Base-by-base conservation (phyloP, 2,797 vertebrate genomes). In the Urocyon cinereoargenteus region DNA sequence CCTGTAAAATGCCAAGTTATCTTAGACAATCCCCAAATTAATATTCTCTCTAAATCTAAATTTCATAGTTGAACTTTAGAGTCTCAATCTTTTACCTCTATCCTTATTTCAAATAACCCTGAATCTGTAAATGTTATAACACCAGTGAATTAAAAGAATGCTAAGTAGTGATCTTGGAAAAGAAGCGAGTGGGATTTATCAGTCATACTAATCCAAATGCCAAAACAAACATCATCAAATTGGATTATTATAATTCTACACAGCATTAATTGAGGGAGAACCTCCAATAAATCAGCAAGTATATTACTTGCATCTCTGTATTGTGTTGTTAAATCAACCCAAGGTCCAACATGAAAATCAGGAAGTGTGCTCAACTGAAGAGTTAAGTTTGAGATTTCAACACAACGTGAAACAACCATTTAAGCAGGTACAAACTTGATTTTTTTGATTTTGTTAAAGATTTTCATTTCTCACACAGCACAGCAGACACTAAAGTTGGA, bases 401-500 rank as follows among this genome's bases (percentile, higher is more conserved):
- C 24, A 28, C 86, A 70, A 62, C 31, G 13, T 31, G 21, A 92
- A 95, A 68, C 2, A 79, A 15, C 15, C 28, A 16, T 36, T 79
- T 59, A 75, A 89, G 73, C 70, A 94, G 53, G 36, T 51, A n/a
- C 53, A 55, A 84, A 72, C 34, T 72, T 91, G 84, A 66, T 64
- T 97, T 94, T 94, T 59, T 94, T 0, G 1, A 88, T 95, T 91
- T 82, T 83, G 36, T 57, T 96, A 92, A 92, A 93, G 53, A 81
- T 57, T 91, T 95, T 97, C 51, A 82, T 88, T 95, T 88, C 34
- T 91, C 77, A 92, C 96, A 86, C 34, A 94, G 10, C 68, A 85
- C 9, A 95, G 61, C 31, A 83, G 90, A 96, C 45, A 86, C 28
- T 21, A 26, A 51, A 4, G 5, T 73, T 77, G 28, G 13, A 61